Conservation (phyloP, 2,797 vertebrate species). For the Falco naumanni region DNA sequence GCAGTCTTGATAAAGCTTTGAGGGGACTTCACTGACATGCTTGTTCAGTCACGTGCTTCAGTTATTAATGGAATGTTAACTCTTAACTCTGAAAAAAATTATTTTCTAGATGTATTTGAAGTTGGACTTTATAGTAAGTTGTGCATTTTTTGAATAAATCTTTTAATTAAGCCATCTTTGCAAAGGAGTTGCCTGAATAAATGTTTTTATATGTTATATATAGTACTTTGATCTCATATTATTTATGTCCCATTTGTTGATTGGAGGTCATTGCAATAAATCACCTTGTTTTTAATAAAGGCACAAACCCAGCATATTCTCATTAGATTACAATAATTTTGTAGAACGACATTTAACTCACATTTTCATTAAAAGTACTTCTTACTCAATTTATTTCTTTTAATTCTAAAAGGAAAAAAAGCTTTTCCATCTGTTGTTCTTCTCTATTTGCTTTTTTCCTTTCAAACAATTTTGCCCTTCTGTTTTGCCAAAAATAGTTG, state of each 20-base stretch:
- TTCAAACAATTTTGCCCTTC: slow-evolving; percentile 67
- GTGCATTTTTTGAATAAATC: background rate
- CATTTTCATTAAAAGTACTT: slow-evolving; percentile 43
- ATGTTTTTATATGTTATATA: background rate
- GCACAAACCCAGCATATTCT: background rate
- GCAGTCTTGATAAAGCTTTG: background rate
- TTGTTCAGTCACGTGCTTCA: background rate
- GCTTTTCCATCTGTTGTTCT: slow-evolving; percentile 58
- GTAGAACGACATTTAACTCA: slow-evolving; percentile 19
- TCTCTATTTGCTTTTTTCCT: slow-evolving; percentile 53
- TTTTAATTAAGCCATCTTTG: background rate
- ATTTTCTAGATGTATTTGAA: background rate
- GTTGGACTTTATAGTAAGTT: background rate
- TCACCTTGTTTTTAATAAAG: background rate
- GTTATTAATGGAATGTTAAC: background rate
- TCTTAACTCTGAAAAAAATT: background rate
- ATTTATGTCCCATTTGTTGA: background rate
- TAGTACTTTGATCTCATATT: background rate
- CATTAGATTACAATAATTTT: slow-evolving; percentile 41
- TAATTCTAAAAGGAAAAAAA: slow-evolving; percentile 53
- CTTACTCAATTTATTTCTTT: slow-evolving; percentile 48
- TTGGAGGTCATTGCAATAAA: slow-evolving; percentile 26
- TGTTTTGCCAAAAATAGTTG: slow-evolving; percentile 74
- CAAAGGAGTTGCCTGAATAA: background rate
- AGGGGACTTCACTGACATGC: background rate